These are phyloP conservation scores for Melieria omissa DNA, from an alignment of 2,888 invertebrate species.

Conservation along the genomic window DNA sequence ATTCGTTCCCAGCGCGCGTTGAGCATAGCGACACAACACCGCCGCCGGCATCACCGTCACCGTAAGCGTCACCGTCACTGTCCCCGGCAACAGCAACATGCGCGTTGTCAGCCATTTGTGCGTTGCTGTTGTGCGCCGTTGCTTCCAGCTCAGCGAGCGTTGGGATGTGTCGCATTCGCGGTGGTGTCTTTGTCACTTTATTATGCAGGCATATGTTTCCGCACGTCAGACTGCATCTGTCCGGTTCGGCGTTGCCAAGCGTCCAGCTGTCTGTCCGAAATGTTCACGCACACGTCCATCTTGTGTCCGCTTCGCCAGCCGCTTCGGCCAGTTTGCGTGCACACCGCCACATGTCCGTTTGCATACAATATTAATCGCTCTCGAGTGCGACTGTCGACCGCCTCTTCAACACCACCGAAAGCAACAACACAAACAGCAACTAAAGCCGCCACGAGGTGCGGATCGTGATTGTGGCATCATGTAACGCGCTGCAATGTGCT, in stretches of 20 bases:
- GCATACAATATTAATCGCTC: conserved; percentile 29
- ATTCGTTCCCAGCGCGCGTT: not conserved
- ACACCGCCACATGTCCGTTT: conserved; percentile 22
- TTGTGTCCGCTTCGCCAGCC: not conserved
- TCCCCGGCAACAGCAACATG: not conserved
- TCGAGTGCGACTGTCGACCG: not conserved
- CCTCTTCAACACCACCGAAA: too few relatives aligned
- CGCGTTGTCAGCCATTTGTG: not conserved
- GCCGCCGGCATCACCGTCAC: not conserved
- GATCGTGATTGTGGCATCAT: conserved; percentile 52
- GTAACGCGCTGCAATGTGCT: conserved; percentile 41
- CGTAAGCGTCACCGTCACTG: not conserved
- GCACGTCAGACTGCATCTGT: conserved; percentile 39
- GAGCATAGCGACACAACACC: not conserved
- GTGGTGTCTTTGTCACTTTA: conserved; percentile 39
- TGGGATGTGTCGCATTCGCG: not conserved
- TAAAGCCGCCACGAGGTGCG: not conserved
- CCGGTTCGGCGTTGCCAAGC: not conserved
- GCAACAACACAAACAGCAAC: too few relatives aligned
- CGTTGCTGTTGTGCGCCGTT: not conserved
- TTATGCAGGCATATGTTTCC: conserved; percentile 43
- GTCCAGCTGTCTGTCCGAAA: not conserved
- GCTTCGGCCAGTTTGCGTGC: not conserved
- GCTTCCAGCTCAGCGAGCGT: conserved; percentile 11
- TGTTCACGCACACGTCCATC: not conserved